These are phyloP conservation scores for Syncerus caffer DNA, from an alignment of 2,797 vertebrate species.

Conservation along the genomic window DNA sequence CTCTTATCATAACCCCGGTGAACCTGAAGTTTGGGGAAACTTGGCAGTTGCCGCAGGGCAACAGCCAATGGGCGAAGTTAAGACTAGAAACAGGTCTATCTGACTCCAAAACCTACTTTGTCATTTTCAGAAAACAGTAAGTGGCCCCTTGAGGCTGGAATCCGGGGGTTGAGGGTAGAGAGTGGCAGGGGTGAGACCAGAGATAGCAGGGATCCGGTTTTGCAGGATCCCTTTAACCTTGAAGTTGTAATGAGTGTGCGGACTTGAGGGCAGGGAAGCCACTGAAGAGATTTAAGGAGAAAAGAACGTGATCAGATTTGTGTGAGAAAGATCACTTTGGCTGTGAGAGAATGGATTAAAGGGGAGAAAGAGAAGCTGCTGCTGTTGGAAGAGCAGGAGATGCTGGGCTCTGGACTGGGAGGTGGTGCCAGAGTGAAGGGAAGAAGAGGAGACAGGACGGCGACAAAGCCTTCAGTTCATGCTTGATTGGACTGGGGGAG, in stretches of 20 bases:
- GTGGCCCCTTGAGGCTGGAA: not conserved
- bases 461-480: not conserved
- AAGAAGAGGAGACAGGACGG: not conserved
- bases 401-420: not conserved
- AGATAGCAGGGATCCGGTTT: not conserved
- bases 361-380: not conserved
- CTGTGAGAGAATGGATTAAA: not conserved
- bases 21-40: not conserved
- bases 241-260: not conserved
- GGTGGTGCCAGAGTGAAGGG: not conserved
- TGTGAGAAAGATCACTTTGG: not conserved
- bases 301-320: conserved; percentile 2
- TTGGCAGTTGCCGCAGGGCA: not conserved
- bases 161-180: not conserved
- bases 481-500: not conserved
- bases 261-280: not conserved
- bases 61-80: not conserved
- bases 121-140: conserved; percentile 16
- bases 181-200: not conserved
- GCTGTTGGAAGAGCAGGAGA: not conserved
- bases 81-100: not conserved
- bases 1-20: not conserved
- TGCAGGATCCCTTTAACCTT: not conserved
- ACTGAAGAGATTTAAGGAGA: not conserved
- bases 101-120: not conserved